These are phyloP conservation scores for Cacoxenus indagator DNA, from an alignment of 2,888 invertebrate genomes.

Conservation along the genomic window DNA sequence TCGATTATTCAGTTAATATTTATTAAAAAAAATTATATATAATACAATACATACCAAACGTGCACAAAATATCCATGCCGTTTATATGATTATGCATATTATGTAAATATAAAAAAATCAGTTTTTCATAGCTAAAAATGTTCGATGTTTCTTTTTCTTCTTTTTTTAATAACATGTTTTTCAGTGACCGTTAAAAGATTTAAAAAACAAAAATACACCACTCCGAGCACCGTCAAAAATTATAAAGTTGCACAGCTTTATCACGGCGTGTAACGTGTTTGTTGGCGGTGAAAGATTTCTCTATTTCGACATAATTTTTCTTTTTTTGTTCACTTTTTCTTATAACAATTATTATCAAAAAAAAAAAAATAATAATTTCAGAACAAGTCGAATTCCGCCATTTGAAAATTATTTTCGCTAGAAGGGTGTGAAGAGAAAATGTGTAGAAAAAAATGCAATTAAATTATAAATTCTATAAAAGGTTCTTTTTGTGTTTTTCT, in stretches of 20 bases:
- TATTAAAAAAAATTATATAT: background rate
- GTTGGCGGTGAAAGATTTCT: background rate
- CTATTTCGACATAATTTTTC: background rate
- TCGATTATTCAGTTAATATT: background rate
- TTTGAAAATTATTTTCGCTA: conserved; percentile 59
- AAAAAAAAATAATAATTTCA: conserved; percentile 35
- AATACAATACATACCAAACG: conserved; percentile 22
- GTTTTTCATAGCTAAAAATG: background rate
- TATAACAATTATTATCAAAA: conserved; percentile 37
- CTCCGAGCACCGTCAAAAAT: background rate
- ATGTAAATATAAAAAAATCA: background rate
- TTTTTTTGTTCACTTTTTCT: conserved; percentile 4
- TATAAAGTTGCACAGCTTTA: background rate
- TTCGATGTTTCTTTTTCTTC: background rate
- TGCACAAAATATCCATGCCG: conserved; percentile 12
- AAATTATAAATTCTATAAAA: conserved; percentile 3
- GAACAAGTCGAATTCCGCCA: conserved; percentile 60
- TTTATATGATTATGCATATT: background rate
- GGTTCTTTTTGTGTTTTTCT: background rate
- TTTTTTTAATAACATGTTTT: background rate
- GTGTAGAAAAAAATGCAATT: conserved; percentile 31
- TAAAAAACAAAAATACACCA: background rate
- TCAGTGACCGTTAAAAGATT: background rate
- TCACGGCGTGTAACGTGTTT: background rate
- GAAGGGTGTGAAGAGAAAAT: conserved; percentile 32